phyloP scores from a whole-genome alignment of 1,140 invertebrate genomes.

The Trichogramma pretiosum region DNA sequence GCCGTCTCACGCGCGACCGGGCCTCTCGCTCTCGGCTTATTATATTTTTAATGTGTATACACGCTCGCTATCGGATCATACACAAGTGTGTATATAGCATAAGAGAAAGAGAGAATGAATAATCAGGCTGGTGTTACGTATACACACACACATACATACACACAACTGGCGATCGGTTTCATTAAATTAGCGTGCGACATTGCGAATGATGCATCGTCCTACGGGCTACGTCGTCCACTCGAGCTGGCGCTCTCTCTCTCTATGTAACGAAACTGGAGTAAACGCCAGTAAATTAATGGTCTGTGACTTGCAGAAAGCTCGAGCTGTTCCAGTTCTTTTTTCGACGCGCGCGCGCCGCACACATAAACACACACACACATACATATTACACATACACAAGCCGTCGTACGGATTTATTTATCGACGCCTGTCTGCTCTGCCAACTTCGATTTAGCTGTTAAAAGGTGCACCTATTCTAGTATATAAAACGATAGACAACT shows the following conservation, averaged over 20 bases:
- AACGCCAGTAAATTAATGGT: slow-evolving; percentile 15
- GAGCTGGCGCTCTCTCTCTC: too few relatives aligned
- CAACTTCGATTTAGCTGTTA: slow-evolving; percentile 8
- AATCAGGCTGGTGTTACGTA: slow-evolving; percentile 2
- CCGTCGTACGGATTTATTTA: slow-evolving; percentile 16
- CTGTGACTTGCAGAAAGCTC: slow-evolving; percentile 15
- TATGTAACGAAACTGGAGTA: slow-evolving; percentile 10
- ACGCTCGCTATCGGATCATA: too few relatives aligned
- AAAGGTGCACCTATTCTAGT: too few relatives aligned
- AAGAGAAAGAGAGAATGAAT: slow-evolving; percentile 16
- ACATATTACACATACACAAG: too few relatives aligned
- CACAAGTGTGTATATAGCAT: too few relatives aligned
- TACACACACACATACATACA: too few relatives aligned
- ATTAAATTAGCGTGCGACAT: slow-evolving; percentile 15
- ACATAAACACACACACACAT: too few relatives aligned
- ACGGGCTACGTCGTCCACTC: too few relatives aligned
- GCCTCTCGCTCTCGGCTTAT: too few relatives aligned
- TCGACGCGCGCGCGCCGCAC: not conserved
- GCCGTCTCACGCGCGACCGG: slow-evolving; percentile 2
- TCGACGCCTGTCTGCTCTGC: slow-evolving; percentile 7
- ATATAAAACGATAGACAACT: too few relatives aligned
- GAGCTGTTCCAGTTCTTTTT: too few relatives aligned
- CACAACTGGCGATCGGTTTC: slow-evolving; percentile 13
- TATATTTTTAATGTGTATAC: too few relatives aligned
- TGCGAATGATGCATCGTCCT: slow-evolving; percentile 10